A percentile compares a stretch with the other conserved stretches of the same genome.
Conservation (phyloP, 2,113 vertebrate species). For the Grantiella picta region DNA sequence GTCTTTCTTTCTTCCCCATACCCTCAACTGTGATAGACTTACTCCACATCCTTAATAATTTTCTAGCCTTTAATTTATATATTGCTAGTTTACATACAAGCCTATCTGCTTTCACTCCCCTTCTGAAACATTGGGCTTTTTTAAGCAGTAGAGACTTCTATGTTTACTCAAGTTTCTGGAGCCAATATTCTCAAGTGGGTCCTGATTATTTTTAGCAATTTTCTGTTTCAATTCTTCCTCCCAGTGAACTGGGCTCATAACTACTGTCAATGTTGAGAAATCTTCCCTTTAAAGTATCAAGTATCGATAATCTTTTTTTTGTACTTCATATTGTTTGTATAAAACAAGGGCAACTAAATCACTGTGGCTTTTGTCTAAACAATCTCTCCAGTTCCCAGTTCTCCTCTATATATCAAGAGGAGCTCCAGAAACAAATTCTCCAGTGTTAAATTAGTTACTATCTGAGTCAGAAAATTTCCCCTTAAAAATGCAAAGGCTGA, state of each 20-base stretch:
- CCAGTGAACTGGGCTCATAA: neutral
- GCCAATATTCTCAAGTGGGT: neutral
- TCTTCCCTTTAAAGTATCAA: neutral
- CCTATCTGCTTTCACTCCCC: neutral
- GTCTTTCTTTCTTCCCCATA: neutral
- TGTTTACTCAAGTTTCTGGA: neutral
- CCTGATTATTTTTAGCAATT: neutral
- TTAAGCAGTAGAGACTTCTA: neutral
- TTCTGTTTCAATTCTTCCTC: slow-evolving; percentile 9
- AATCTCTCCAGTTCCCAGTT: neutral
- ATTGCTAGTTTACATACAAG: neutral
- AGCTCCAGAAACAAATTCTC: neutral
- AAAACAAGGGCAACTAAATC: neutral
- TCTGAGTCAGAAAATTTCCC: neutral
- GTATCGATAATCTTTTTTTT: neutral
- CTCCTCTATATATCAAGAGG: neutral
- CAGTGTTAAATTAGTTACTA: neutral
- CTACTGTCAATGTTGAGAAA: neutral
- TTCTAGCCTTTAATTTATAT: neutral
- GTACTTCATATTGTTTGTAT: neutral
- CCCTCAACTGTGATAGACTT: neutral
- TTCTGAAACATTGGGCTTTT: neutral
- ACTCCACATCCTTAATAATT: neutral
- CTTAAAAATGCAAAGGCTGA: neutral
- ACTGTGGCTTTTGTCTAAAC: neutral